Evolutionary conservation across 2,113 vertebrate genomes (phyloP), one percentile per base, ranked within the genome.

Genomic region (Perccottus glenii): DNA sequence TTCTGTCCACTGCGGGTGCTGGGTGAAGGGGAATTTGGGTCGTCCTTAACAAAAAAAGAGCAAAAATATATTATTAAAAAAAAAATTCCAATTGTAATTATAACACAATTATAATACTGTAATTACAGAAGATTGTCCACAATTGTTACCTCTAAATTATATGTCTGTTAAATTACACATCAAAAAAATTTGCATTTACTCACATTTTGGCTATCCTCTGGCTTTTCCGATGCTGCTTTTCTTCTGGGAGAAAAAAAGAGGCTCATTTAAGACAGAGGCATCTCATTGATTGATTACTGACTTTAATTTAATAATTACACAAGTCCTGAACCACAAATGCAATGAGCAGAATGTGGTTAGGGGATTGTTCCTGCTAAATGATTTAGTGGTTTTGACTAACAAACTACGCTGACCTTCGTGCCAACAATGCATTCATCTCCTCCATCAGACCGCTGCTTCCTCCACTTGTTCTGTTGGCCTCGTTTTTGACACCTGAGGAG

Each of bases 391-490:
- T 76, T 59, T 74, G 6, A 7, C 35, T 0, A 6, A 16, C 46
- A 56, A 7, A 32, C 33, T 27, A 70, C 68, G 55, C 87, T 69
- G 85, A 99, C 97, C 97, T 97, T 93, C 96, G 95, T 15, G 96
- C 96, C 87, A 99, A 88, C 66, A 99, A 93, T 64, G 97, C 98
- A 87, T 99, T 98, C 97, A 99, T 99, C 87, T 99, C 97, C 85
- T 99, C 96, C 97, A 99, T 99, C 85, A 99, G 92, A 10, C 97
- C 96, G 10, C 96, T 96, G 46, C 96, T 96, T 2, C 96, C 94
- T 0, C 96, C 96, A 69, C 97, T 98, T 2, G 95, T 94, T 80
- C 96, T 93, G 92, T 95, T 98, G 92, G 94, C 93, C 71, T 98
- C 97, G 0, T 93, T 96, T 90, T 98, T 99, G 38, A 93, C 91